Evolutionary conservation across 2,888 invertebrate species (phyloP).

Genomic region (Phalangium opilio): DNA sequence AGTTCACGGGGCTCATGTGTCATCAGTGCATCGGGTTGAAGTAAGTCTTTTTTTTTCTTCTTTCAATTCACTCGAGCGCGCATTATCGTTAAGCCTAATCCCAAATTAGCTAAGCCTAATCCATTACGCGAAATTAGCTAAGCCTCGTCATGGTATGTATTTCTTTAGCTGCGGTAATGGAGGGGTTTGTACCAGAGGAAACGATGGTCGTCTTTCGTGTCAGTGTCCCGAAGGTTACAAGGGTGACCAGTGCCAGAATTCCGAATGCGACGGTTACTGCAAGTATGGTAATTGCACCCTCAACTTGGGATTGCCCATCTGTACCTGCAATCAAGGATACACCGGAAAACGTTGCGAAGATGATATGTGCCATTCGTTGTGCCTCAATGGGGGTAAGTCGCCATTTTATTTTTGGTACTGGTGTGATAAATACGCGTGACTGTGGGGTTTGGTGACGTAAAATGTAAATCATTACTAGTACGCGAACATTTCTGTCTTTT

Average conservation of each 20-base stretch:
- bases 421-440: too few species aligned
- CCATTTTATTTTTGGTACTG: conserved; percentile 7
- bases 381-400: conserved; percentile 41
- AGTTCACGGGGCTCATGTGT: conserved; percentile 34
- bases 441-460: too few species aligned
- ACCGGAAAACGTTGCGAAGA: conserved; percentile 45
- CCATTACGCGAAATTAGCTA: too few species aligned
- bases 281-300: conserved; percentile 18
- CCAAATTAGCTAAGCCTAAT: too few species aligned
- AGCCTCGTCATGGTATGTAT: not conserved
- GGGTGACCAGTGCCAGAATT: conserved; percentile 38
- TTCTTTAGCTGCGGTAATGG: conserved; percentile 41
- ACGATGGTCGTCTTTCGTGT: conserved; percentile 28
- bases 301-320: conserved; percentile 9
- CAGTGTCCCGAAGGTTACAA: conserved; percentile 41
- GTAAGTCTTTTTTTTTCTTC: conserved; percentile 8
- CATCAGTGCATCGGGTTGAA: conserved; percentile 12
- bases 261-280: conserved; percentile 33
- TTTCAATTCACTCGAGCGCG: too few species aligned
- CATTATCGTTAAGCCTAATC: too few species aligned
- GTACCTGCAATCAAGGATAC: conserved; percentile 36
- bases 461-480: too few species aligned
- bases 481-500: too few species aligned
- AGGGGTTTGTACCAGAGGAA: conserved; percentile 38
- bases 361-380: conserved; percentile 41